Conservation (phyloP, 2,113 vertebrate genomes). For the Gorsachius goisagi region DNA sequence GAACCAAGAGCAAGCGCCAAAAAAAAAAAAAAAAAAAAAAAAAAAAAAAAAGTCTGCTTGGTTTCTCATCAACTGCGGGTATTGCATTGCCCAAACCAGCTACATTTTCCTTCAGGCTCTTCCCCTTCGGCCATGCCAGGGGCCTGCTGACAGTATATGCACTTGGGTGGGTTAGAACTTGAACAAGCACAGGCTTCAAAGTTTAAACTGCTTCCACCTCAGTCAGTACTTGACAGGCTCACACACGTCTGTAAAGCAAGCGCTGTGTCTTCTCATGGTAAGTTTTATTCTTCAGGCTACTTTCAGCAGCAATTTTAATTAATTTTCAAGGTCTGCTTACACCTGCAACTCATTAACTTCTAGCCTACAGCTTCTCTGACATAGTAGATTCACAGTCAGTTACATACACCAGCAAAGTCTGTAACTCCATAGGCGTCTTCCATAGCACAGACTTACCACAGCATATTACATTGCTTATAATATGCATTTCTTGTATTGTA, state of each 20-base stretch:
- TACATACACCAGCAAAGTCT: rapidly evolving
- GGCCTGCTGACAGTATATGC: rapidly evolving
- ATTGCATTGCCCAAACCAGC: rapidly evolving
- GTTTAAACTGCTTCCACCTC: too few species aligned
- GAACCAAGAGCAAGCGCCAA: rapidly evolving
- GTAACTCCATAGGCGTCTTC: background rate
- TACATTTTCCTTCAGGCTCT: too few species aligned
- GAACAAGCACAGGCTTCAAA: background rate
- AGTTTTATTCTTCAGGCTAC: background rate
- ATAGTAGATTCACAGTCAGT: background rate
- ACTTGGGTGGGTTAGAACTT: rapidly evolving
- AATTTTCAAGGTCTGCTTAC: background rate
- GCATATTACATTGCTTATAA: too few species aligned
- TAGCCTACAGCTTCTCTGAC: background rate
- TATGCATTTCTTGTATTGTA: background rate
- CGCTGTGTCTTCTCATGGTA: rapidly evolving
- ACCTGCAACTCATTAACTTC: background rate
- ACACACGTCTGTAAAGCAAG: background rate
- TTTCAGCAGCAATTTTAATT: background rate
- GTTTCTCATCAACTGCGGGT: rapidly evolving
- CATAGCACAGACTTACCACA: background rate
- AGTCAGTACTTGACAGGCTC: rapidly evolving
- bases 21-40: too few species aligned
- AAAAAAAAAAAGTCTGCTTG: too few species aligned
- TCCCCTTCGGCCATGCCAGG: background rate